Evolutionary conservation across 1,140 invertebrate species (phyloP).

Genomic region (Brachionus plicatilis): DNA sequence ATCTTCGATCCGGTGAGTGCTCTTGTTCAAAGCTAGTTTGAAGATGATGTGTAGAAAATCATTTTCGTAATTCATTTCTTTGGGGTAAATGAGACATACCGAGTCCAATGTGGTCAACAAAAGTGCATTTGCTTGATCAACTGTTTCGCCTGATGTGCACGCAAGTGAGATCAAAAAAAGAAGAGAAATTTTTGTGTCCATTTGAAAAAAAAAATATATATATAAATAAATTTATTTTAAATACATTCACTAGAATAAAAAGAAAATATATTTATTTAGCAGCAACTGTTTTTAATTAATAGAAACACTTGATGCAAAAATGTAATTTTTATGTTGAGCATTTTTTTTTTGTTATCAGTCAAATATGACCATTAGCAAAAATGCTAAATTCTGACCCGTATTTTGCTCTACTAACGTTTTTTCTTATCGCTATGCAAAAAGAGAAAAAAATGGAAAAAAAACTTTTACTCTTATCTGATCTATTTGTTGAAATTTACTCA

Average conservation of each 20-base stretch:
- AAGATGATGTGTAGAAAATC: constrained; percentile 33
- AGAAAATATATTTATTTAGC: background rate
- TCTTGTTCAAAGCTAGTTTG: background rate
- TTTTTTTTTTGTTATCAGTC: background rate
- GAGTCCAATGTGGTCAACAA: constrained; percentile 17
- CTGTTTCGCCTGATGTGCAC: background rate
- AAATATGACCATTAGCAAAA: constrained; percentile 10
- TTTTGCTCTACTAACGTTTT: constrained; percentile 7
- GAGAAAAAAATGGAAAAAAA: background rate
- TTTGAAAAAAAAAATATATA: background rate
- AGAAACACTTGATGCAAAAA: constrained; percentile 34
- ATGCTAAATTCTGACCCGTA: background rate
- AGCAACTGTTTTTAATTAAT: constrained; percentile 37
- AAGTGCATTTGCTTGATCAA: background rate
- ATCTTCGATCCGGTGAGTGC: background rate
- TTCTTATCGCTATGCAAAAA: background rate
- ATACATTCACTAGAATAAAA: background rate
- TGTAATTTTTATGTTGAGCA: background rate
- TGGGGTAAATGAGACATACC: constrained; percentile 8
- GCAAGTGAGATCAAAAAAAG: background rate
- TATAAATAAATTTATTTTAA: background rate
- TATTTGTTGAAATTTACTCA: constrained; percentile 36
- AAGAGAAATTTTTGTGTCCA: background rate
- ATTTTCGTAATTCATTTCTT: constrained; percentile 40
- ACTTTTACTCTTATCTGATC: constrained; percentile 16